Base-by-base conservation (phyloP, 2,888 invertebrate genomes). In the Pasiphila rectangulata region DNA sequence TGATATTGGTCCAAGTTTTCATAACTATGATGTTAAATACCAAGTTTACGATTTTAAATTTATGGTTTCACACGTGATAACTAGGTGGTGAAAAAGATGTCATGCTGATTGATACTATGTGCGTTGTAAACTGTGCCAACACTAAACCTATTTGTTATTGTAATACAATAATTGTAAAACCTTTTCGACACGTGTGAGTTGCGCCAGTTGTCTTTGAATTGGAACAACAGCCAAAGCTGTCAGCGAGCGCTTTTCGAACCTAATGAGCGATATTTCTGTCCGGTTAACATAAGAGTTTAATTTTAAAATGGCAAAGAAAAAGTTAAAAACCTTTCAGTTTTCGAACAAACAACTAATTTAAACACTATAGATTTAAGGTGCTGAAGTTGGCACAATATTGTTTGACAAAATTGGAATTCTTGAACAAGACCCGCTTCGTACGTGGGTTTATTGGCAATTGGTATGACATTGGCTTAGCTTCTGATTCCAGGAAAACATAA, bases 351-450 rank as follows among this genome's bases (percentile, higher is more conserved):
- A 21, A 27, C 19, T 17, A 3, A 27, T 21, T 17, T 12, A 19
- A 38, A 34, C 20, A 34, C 27, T 35, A 46, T 21, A 21, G 39
- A 17, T 25, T 21, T 12, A 34, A 39, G 36, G 25, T 21, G 29
- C 30, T 37, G 37, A 42, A 23, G 37, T 42, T 36, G 25, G 21
- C 42, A 47, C 30, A 12, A 24, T 12, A 39, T 16, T 21, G 42
- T 24, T 46, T 17, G 16, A 46, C 64, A 63, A 75, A 72, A 67
- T 73, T 75, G 61, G 74, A 73, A 72, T 75, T n/a, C 13, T n/a
- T n/a, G n/a, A n/a, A n/a, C n/a, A n/a, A n/a, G n/a, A n/a, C n/a
- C n/a, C n/a, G n/a, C n/a, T n/a, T n/a, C n/a, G 27, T 27, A 13
- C 7, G 7, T 13, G 13, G 6, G 6, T 27, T 7, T 27, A 27